phyloP scores from a whole-genome alignment of 2,888 invertebrate species.

The Anodontia alba region DNA sequence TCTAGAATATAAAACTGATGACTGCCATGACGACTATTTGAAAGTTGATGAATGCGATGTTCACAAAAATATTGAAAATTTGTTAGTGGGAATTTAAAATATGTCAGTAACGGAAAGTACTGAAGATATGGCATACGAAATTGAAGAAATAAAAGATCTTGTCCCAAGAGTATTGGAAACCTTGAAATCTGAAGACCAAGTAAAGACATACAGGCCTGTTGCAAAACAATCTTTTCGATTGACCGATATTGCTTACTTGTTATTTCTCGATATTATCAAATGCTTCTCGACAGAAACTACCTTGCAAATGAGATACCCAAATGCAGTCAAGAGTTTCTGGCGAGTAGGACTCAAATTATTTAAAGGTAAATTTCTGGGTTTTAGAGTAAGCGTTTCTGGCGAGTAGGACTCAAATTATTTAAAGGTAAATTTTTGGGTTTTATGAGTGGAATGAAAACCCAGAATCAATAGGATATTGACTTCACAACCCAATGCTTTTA shows the following conservation, averaged over 20 bases:
- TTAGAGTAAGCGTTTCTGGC: slow-evolving; percentile 32
- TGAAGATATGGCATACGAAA: too few relatives aligned
- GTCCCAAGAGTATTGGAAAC: too few relatives aligned
- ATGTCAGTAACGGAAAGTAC: too few relatives aligned
- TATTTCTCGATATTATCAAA: slow-evolving; percentile 22
- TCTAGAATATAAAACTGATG: too few relatives aligned
- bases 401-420: slow-evolving; percentile 23
- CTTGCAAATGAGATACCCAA: slow-evolving; percentile 17
- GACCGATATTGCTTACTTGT: slow-evolving; percentile 18
- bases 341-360: slow-evolving; percentile 22
- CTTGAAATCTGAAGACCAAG: too few relatives aligned
- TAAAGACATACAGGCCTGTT: too few relatives aligned
- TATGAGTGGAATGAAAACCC: slow-evolving; percentile 21
- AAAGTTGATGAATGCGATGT: too few relatives aligned
- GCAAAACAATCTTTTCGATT: too few relatives aligned
- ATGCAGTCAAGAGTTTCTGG: slow-evolving; percentile 24
- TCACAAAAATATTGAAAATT: too few relatives aligned
- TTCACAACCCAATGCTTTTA: neutral
- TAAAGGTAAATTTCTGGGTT: slow-evolving; percentile 28
- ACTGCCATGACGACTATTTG: too few relatives aligned
- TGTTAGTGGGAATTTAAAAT: too few relatives aligned
- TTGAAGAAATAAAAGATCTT: too few relatives aligned
- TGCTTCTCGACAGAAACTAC: slow-evolving; percentile 5
- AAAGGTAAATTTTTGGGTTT: slow-evolving; percentile 27
- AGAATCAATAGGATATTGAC: neutral